phyloP scores from a whole-genome alignment of 2,113 vertebrate species.

The Colossoma macropomum region DNA sequence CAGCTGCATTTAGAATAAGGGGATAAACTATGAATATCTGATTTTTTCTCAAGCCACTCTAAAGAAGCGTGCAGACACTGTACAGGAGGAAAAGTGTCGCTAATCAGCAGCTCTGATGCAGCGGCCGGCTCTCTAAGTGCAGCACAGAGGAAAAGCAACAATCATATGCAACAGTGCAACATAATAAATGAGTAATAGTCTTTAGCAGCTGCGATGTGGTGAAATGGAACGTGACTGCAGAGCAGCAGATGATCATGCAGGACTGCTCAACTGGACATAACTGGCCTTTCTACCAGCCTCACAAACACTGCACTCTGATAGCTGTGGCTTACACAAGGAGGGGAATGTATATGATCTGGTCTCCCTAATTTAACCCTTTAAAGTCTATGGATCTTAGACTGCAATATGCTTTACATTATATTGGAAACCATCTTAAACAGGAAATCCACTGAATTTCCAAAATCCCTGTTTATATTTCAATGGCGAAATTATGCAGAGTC shows the following conservation, averaged over 20 bases:
- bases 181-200: not conserved
- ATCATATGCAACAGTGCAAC: constrained; percentile 19
- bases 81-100: not conserved
- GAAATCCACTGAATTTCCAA: no score
- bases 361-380: no score
- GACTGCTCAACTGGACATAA: not conserved
- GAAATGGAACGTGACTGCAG: not conserved
- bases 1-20: not conserved
- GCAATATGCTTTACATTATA: no score
- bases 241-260: not conserved
- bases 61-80: not conserved
- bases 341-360: not conserved
- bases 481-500: no score
- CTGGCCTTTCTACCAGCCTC: no score
- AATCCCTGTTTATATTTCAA: no score
- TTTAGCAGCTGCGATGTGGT: not conserved
- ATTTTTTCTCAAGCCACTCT: not conserved
- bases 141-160: not conserved
- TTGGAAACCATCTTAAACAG: no score
- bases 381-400: no score
- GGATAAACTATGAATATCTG: not conserved
- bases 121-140: not conserved
- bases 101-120: not conserved
- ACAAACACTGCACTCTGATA: not conserved
- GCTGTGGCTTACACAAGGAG: not conserved